phyloP scores from a whole-genome alignment of 2,113 vertebrate genomes.

The Macquaria ambigua region DNA sequence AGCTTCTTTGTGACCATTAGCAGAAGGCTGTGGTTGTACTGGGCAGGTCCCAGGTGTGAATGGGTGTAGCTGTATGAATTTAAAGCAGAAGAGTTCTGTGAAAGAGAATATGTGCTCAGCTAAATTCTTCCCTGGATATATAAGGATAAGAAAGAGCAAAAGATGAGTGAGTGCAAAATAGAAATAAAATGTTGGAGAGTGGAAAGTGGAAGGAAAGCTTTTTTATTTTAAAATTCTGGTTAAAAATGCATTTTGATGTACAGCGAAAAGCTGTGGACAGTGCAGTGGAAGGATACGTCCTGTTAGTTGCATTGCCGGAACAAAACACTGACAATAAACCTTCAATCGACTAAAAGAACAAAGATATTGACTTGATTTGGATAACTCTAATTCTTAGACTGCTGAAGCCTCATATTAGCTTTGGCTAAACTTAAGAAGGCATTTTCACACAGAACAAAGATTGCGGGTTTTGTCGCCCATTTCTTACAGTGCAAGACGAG shows the following conservation, averaged over 20 bases:
- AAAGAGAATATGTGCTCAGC: neutral
- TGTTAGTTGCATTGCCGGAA: neutral
- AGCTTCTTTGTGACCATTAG: neutral
- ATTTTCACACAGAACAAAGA: no score
- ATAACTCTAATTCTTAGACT: no score
- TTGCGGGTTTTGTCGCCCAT: neutral
- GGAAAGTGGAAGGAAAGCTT: no score
- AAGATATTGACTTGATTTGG: no score
- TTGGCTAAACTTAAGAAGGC: no score
- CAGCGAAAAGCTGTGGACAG: neutral
- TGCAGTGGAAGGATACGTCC: neutral
- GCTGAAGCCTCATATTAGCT: no score
- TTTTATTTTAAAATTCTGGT: neutral
- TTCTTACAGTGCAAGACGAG: neutral
- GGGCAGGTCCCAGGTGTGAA: slow-evolving; percentile 11
- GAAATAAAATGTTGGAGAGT: neutral
- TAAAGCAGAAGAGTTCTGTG: neutral
- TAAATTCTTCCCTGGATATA: slow-evolving; percentile 13
- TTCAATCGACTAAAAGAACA: no score
- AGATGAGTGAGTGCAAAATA: neutral
- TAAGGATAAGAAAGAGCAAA: neutral
- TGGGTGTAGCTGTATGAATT: neutral
- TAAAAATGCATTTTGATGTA: no score
- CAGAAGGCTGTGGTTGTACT: neutral
- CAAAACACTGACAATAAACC: neutral